A percentile compares a stretch with the other conserved stretches of the same genome.
These are phyloP conservation scores for Ibidorhyncha struthersii DNA, from an alignment of 2,113 vertebrate genomes.

Conservation along the genomic window DNA sequence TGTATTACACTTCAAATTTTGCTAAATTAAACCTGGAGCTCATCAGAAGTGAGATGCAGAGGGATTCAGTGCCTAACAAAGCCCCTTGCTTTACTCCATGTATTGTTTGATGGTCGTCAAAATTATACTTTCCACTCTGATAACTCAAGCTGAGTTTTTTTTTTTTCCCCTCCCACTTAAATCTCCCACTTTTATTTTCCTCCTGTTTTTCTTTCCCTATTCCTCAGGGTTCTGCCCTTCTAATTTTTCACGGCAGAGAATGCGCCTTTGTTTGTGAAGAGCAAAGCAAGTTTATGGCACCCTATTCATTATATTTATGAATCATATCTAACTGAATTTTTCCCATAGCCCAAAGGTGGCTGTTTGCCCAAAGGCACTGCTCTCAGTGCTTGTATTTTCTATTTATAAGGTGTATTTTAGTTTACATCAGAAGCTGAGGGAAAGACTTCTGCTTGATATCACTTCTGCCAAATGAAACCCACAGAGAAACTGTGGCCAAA, in stretches of 20 bases:
- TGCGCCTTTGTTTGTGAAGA: slow-evolving; percentile 26
- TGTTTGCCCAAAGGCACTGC: slow-evolving; percentile 28
- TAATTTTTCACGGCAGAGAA: slow-evolving; percentile 22
- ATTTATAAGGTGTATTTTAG: slow-evolving; percentile 59
- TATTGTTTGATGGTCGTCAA: background rate
- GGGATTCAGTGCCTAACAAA: background rate
- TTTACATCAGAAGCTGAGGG: slow-evolving; percentile 41
- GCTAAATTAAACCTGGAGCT: background rate
- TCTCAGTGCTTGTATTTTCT: slow-evolving; percentile 26
- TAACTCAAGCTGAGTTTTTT: background rate
- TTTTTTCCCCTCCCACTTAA: background rate
- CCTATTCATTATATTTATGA: slow-evolving; percentile 37
- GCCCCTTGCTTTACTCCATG: background rate
- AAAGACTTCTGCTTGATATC: slow-evolving; percentile 51
- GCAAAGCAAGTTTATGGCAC: background rate
- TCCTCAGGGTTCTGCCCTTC: background rate
- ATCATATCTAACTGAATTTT: slow-evolving; percentile 38
- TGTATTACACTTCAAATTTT: background rate
- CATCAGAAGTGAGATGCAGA: background rate
- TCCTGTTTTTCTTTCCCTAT: background rate
- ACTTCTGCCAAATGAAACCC: slow-evolving; percentile 58
- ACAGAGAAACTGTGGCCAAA: slow-evolving; percentile 15
- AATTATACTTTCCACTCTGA: background rate
- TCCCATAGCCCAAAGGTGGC: slow-evolving; percentile 36
- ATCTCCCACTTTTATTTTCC: background rate